Conservation (phyloP, 2,113 vertebrate genomes). For the Promerops cafer region DNA sequence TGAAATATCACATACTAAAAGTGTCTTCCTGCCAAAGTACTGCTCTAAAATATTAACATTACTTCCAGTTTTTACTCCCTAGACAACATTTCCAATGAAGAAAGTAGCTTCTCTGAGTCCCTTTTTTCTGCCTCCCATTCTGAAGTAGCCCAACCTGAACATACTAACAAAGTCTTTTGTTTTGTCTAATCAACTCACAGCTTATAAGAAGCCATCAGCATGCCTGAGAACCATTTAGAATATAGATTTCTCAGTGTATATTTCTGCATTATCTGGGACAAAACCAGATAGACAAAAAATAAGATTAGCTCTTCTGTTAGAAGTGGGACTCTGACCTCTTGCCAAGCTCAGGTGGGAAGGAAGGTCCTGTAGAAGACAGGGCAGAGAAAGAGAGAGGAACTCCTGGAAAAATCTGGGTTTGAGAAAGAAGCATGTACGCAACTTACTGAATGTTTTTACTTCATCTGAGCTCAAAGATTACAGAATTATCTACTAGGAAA, state of each 20-base stretch:
- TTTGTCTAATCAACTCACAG: background rate
- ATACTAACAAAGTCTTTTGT: background rate
- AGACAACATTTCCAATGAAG: background rate
- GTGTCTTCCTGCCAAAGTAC: background rate
- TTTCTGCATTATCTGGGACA: background rate
- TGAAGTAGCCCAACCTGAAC: background rate
- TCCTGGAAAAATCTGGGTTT: background rate
- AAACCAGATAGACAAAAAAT: background rate
- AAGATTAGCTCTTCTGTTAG: background rate
- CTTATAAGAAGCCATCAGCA: background rate
- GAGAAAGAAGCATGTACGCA: background rate
- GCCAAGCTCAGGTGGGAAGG: background rate
- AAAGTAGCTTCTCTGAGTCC: background rate
- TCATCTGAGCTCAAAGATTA: background rate
- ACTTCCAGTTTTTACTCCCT: background rate
- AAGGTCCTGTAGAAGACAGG: background rate
- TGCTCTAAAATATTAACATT: background rate
- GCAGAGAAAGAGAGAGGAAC: background rate
- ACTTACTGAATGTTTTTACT: background rate
- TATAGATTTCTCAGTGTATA: background rate
- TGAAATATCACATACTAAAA: slow-evolving; percentile 36
- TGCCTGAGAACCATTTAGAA: background rate
- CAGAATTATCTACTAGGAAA: background rate
- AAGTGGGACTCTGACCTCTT: background rate
- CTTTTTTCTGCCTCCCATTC: background rate